A percentile compares a stretch with the other conserved stretches of the same genome.
Conservation (phyloP, 2,888 invertebrate genomes). For the Camponotus fellah region DNA sequence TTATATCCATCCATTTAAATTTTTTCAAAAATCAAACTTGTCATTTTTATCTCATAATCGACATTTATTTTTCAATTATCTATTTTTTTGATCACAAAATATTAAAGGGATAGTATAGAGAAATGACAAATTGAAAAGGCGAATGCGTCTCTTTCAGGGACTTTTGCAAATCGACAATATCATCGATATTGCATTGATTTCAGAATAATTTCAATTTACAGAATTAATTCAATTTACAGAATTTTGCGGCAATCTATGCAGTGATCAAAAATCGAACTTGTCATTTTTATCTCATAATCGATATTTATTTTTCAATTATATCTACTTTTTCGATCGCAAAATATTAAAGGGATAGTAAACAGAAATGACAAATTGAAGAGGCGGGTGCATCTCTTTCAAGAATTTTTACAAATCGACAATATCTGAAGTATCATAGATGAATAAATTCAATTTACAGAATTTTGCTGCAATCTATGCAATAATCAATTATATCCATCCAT, state of each 20-base stretch:
- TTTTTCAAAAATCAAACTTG: not conserved
- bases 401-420: constrained; percentile 77
- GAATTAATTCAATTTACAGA: not conserved
- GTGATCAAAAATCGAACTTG: not conserved
- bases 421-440: constrained; percentile 72
- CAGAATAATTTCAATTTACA: no score
- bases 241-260: not conserved
- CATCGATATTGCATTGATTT: not conserved
- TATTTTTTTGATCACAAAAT: not conserved
- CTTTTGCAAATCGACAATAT: constrained; percentile 75
- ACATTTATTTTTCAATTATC: not conserved
- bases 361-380: constrained; percentile 80
- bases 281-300: constrained; percentile 5
- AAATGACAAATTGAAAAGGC: constrained; percentile 78
- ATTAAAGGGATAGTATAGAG: constrained; percentile 76
- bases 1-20: not conserved
- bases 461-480: not conserved
- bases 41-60: constrained; percentile 6
- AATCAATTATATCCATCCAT: not conserved
- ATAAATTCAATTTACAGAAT: not conserved
- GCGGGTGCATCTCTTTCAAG: constrained; percentile 79
- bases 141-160: constrained; percentile 80
- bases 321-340: not conserved
- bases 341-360: constrained; percentile 73
- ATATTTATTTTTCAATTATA: not conserved